Base-by-base conservation (phyloP, 35 echinoderm and acorn worm genomes). In the Holothuria glaberrima region DNA sequence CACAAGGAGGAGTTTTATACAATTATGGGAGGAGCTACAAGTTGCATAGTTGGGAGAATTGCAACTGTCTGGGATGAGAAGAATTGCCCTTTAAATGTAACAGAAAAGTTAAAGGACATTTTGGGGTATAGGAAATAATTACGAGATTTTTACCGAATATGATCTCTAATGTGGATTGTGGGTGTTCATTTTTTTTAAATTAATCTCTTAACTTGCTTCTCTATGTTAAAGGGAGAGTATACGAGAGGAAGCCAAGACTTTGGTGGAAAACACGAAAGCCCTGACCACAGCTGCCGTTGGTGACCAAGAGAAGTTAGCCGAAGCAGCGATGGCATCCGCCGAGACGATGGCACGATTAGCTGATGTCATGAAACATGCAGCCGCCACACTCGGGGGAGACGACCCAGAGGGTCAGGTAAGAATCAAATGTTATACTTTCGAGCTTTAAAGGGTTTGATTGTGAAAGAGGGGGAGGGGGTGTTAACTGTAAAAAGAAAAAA, bases 271-370 rank as follows among this genome's bases (percentile, higher is more conserved):
- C 58, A 84, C 80, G 27, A 84, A 84, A 84, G 0, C 54, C 27
- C 57, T 84, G 59, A 84, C 80, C 59, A 33, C 46, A 61, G 80
- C 80, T 32, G 80, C 80, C 10, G 6, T 32, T 0, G 34, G 54
- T 61, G 80, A 84, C 5, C 80, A 84, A 38, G 80, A 84, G 46
- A 84, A 30, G 21, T n/a, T 84, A 33, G 80, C 80, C 12, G 59
- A 61, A 41, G 57, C 80, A 32, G 80, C 57, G 14, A 48, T 58
- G 59, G 24, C 27, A 17, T 24, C 54, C 21, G 80, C 80, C 7
- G 30, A 84, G 2, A 84, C 80, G 21, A 84, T 84, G 80, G 61
- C 80, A n/a, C 22, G 80, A 84, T n/a, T 84, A 30, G 80, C 80
- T 56, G 58, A 84, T 18, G 80, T 84, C 14, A 84, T 84, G 80